Percentiles rank a stretch among this genome's conserved stretches.
Conservation (phyloP, 2,888 invertebrate species). For the Anorthoa munda region DNA sequence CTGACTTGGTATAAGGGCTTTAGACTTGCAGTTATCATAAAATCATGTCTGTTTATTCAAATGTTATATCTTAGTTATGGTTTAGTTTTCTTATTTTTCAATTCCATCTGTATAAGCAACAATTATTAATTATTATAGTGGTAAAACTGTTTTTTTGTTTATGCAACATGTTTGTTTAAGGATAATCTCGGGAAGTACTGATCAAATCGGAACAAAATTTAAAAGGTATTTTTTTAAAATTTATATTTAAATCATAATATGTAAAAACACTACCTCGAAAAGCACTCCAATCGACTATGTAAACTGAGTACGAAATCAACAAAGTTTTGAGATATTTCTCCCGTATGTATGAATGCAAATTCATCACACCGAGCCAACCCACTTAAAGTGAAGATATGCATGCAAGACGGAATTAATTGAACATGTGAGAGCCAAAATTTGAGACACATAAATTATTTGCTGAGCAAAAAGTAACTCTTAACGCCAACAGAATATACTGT, state of each 20-base stretch:
- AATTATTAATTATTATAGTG: no score
- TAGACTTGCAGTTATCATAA: no score
- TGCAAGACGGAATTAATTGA: constrained; percentile 62
- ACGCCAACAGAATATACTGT: neutral
- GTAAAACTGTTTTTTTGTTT: no score
- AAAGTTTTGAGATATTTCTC: constrained; percentile 41
- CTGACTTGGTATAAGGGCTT: no score
- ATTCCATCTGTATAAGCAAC: neutral
- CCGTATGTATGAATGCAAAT: constrained; percentile 59
- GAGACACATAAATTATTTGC: neutral
- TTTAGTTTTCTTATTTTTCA: neutral
- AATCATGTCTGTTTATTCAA: neutral
- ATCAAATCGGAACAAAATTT: no score
- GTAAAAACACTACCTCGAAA: neutral
- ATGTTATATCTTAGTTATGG: neutral
- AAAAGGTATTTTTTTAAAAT: no score
- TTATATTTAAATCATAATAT: neutral
- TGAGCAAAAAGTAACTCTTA: constrained; percentile 11
- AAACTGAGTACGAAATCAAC: constrained; percentile 38
- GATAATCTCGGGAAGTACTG: no score
- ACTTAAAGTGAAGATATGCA: constrained; percentile 58
- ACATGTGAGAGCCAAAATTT: constrained; percentile 36
- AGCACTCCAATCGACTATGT: constrained; percentile 34
- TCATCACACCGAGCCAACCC: constrained; percentile 50
- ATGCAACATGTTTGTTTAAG: no score